Evolutionary conservation across 1,140 invertebrate genomes (phyloP).

Genomic region (Drosophila sp.): DNA sequence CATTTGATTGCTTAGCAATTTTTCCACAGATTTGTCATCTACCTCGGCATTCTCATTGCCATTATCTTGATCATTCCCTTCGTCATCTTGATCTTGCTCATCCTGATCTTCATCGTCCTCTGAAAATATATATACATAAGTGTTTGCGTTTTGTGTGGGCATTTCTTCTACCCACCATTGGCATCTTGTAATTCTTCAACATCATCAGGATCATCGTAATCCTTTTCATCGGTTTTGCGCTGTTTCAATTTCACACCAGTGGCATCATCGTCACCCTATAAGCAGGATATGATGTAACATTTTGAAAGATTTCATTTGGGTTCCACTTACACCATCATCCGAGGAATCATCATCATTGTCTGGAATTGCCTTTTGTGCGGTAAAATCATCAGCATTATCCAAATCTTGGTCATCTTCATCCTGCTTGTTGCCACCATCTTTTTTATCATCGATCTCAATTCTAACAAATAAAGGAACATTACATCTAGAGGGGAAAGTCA

Average conservation of each 20-base stretch:
- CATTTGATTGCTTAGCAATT: conserved; percentile 82
- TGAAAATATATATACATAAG: conserved; percentile 38
- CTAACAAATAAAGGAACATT: conserved; percentile 24
- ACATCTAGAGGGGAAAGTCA: not conserved
- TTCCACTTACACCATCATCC: conserved; percentile 83
- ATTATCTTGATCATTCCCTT: conserved; percentile 83
- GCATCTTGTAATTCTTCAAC: conserved; percentile 85
- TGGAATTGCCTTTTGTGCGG: conserved; percentile 4
- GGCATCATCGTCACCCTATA: conserved; percentile 85
- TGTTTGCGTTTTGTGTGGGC: not conserved
- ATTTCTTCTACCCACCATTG: conserved; percentile 59
- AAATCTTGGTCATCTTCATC: conserved; percentile 71
- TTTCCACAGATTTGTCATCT: conserved; percentile 84
- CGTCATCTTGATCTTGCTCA: conserved; percentile 87
- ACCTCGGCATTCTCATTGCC: conserved; percentile 84
- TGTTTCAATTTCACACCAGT: conserved; percentile 85
- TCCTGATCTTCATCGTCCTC: conserved; percentile 88
- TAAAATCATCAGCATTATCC: conserved; percentile 58
- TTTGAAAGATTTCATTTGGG: not conserved
- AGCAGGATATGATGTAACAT: not conserved
- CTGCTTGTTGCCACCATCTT: conserved; percentile 51
- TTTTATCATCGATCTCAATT: conserved; percentile 72
- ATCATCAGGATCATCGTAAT: conserved; percentile 92
- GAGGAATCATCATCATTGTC: conserved; percentile 83
- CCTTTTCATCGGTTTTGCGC: conserved; percentile 87